A percentile compares a stretch with the other conserved stretches of the same genome.
These are phyloP conservation scores for Melangyna quadrimaculata DNA, from an alignment of 2,888 invertebrate species.

Conservation along the genomic window DNA sequence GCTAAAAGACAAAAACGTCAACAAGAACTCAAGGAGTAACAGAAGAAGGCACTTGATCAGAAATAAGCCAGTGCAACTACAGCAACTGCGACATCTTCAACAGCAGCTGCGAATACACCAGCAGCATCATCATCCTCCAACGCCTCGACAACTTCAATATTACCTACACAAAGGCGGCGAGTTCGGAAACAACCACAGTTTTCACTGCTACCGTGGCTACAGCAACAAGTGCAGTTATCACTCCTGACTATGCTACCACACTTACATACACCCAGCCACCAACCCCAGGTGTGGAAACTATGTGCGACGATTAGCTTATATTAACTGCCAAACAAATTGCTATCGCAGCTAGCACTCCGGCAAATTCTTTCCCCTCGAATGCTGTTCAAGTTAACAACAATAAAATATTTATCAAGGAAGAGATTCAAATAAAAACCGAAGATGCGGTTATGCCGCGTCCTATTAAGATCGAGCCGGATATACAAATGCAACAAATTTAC, in stretches of 20 bases:
- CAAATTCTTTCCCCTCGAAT: conserved; percentile 33
- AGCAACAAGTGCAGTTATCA: conserved; percentile 81
- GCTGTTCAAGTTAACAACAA: conserved; percentile 54
- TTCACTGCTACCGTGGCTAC: conserved; percentile 77
- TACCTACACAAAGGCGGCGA: conserved; percentile 49
- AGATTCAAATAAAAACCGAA: conserved; percentile 79
- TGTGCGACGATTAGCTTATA: conserved; percentile 72
- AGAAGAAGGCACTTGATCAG: conserved; percentile 84
- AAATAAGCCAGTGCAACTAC: too few relatives aligned
- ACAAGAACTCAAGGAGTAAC: conserved; percentile 87
- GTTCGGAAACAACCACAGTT: conserved; percentile 76
- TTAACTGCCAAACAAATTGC: conserved; percentile 71
- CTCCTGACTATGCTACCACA: conserved; percentile 93
- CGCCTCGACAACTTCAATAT: conserved; percentile 24
- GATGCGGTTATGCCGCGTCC: conserved; percentile 77
- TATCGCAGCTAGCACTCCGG: conserved; percentile 22
- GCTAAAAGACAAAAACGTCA: conserved; percentile 94
- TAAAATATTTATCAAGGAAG: conserved; percentile 76
- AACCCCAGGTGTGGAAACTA: conserved; percentile 76
- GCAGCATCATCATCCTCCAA: too few relatives aligned
- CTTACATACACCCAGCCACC: conserved; percentile 84
- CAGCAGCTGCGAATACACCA: too few relatives aligned
- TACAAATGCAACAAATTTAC: conserved; percentile 73
- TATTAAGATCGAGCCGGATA: conserved; percentile 76
- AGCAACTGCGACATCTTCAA: too few relatives aligned